Evolutionary conservation across 2,113 vertebrate species (phyloP), one percentile per base, ranked within the genome.

Genomic region (Lota lota): DNA sequence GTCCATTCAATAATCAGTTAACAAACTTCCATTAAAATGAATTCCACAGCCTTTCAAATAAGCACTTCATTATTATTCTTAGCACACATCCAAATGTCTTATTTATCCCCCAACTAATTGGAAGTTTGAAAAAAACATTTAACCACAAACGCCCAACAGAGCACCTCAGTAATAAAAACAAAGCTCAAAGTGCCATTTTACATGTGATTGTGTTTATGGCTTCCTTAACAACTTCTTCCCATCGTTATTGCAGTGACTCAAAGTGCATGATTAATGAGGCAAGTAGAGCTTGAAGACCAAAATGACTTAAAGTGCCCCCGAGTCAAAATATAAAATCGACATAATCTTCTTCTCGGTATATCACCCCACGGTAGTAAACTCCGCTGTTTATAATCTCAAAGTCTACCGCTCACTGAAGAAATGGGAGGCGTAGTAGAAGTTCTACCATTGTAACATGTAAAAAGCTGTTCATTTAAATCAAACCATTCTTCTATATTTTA

Each of bases 201-300:
- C 70, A 71, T 24, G 4, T 68, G 67, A 63, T 73, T 51, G 40
- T 47, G 40, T 67, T 62, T 16, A 36, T 33, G 8, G 50, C 28
- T 51, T 47, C 28, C 67, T 47, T 50, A 19, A 66, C 53, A 66
- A 50, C 17, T 14, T 57, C 54, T 74, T n/a, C 66, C 57, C 19
- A 53, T 24, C 73, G 65, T 78, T 64, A 59, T 61, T 62, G 74
- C 66, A 58, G 67, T 11, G 61, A 66, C 74, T 81, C 61, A 72
- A 77, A 69, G 47, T 33, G 54, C 28, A 73, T 80, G 82, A 84
- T 82, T 80, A 70, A 86, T 87, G 79, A 73, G 72, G 78, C 74
- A 82, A 81, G 74, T 60, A 71, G 68, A 75, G 76, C 73, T 86
- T 80, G 79, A 86, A 83, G 75, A 83, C 79, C 85, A 78, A 63